Evolutionary conservation across 2,888 invertebrate species (phyloP).

Genomic region (Mimachlamys varia): DNA sequence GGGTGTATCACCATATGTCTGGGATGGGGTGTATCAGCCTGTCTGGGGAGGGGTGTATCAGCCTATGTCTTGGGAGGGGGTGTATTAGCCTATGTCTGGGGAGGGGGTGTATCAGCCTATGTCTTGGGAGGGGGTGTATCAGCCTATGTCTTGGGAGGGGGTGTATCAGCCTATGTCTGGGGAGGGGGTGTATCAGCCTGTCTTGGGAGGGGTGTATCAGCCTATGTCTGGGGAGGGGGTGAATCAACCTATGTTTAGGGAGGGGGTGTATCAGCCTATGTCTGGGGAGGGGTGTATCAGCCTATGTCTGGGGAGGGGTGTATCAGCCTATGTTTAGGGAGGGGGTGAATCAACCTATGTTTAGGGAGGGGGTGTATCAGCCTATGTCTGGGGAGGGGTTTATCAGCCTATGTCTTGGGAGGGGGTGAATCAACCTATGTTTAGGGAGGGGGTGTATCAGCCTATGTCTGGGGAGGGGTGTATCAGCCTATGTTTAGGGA

Average conservation of each 20-base stretch:
- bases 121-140: not conserved
- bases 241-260: not conserved
- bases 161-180: not conserved
- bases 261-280: not conserved
- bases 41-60: not conserved
- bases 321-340: not conserved
- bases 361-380: not conserved
- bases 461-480: not conserved
- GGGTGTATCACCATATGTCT: not conserved
- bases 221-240: not conserved
- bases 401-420: not conserved
- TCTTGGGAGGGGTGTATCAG: not conserved
- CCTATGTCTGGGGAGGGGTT: not conserved
- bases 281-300: not conserved
- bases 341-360: not conserved
- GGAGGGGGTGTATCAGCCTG: not conserved
- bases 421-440: not conserved
- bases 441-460: not conserved
- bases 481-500: not conserved
- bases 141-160: not conserved
- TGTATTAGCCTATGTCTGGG: not conserved
- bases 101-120: not conserved
- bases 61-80: not conserved
- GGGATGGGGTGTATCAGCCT: not conserved
- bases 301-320: not conserved